Evolutionary conservation across 2,113 vertebrate species (phyloP).

Genomic region (Centropus unirufus): DNA sequence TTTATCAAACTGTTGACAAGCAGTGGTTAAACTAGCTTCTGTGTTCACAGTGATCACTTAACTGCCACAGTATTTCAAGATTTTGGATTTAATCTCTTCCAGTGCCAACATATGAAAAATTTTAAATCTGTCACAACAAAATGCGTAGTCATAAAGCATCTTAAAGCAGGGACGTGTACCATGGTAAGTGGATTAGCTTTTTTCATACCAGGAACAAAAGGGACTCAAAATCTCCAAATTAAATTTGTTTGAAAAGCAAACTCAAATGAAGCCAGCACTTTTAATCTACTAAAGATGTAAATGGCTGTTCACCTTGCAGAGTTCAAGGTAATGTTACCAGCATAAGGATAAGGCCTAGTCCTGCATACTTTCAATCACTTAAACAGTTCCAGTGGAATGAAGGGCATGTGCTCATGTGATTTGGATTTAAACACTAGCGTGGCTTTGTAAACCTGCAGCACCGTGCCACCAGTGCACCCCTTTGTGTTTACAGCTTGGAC

Average conservation of each 20-base stretch:
- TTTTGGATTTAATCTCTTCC: slow-evolving; percentile 10
- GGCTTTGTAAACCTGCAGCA: background rate
- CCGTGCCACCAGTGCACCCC: background rate
- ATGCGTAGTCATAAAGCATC: background rate
- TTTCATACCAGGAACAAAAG: background rate
- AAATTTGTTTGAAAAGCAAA: slow-evolving; percentile 35
- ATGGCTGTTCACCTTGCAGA: background rate
- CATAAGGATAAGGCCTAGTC: background rate
- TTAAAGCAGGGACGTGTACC: background rate
- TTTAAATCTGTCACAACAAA: background rate
- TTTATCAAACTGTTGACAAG: slow-evolving; percentile 25
- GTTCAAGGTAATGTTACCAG: slow-evolving; percentile 8
- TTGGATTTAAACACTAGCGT: background rate
- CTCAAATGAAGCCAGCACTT: background rate
- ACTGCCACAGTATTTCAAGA: background rate
- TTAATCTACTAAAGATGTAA: slow-evolving; percentile 28
- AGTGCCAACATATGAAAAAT: background rate
- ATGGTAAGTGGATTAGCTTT: slow-evolving; percentile 58
- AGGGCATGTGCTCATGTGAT: background rate
- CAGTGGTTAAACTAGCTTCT: background rate
- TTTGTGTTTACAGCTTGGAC: background rate
- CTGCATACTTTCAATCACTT: background rate
- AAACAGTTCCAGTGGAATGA: background rate
- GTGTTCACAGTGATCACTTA: background rate
- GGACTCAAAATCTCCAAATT: slow-evolving; percentile 2